phyloP scores from a whole-genome alignment of 37 sponge, comb jelly and placozoan genomes.

The Oopsacas minuta region DNA sequence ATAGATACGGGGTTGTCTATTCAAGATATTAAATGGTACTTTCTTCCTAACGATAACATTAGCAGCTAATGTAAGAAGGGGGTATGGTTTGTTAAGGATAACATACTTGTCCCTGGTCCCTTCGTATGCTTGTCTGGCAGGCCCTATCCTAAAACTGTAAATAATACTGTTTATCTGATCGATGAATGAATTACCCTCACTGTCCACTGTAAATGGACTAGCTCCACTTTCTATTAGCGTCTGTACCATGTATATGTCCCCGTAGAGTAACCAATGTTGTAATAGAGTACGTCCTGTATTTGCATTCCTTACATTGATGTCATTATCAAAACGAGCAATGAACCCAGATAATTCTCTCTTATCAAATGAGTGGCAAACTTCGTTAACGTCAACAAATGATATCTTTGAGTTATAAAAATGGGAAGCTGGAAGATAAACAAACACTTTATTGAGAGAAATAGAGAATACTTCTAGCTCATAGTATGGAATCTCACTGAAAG shows the following conservation, averaged over 20 bases:
- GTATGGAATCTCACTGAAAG: neutral
- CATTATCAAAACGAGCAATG: neutral
- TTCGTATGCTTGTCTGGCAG: neutral
- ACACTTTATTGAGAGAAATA: neutral
- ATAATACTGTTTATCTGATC: neutral
- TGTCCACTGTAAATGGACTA: slow-evolving; percentile 15
- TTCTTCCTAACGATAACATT: neutral
- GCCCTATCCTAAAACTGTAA: neutral
- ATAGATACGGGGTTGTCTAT: neutral
- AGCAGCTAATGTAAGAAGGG: neutral
- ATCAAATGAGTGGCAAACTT: neutral
- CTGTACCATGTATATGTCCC: neutral
- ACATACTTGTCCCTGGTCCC: neutral
- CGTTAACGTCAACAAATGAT: neutral
- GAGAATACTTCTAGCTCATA: neutral
- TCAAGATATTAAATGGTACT: neutral
- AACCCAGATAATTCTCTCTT: neutral
- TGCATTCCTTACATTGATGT: neutral
- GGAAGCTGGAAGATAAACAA: neutral
- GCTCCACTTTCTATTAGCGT: neutral
- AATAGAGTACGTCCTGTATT: neutral
- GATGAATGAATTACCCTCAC: neutral
- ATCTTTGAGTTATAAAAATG: neutral
- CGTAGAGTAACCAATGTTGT: neutral
- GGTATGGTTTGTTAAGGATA: neutral